Evolutionary conservation across 2,888 invertebrate species (phyloP).

Genomic region (Ophonus ardosiacus): DNA sequence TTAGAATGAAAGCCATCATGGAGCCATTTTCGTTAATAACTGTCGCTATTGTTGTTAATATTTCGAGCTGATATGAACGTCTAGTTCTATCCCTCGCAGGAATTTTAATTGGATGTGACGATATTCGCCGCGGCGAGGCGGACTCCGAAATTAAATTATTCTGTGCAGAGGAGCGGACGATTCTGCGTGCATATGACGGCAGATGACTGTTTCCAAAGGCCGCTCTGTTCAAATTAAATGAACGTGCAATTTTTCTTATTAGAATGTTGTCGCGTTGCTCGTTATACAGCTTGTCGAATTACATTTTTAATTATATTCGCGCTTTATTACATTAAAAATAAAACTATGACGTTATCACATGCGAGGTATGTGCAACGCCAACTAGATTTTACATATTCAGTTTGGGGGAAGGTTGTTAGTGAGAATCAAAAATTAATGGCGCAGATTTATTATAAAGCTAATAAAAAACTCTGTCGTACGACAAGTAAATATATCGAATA

Average conservation of each 20-base stretch:
- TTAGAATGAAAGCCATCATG: too few species aligned
- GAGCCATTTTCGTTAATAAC: neutral
- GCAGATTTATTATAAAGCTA: neutral
- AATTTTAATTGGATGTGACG: constrained; percentile 62
- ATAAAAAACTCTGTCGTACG: too few species aligned
- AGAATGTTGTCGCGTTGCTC: constrained; percentile 20
- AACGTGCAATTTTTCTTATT: constrained; percentile 52
- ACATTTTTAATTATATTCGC: constrained; percentile 3
- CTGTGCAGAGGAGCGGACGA: constrained; percentile 55
- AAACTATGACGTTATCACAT: neutral
- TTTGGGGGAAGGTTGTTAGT: neutral
- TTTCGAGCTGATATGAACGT: constrained; percentile 44
- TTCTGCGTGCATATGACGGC: constrained; percentile 54
- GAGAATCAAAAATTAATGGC: neutral
- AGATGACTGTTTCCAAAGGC: constrained; percentile 14
- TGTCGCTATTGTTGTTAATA: constrained; percentile 57
- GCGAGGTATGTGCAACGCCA: neutral
- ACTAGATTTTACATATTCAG: neutral
- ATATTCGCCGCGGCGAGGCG: constrained; percentile 50
- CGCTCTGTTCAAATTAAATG: constrained; percentile 41
- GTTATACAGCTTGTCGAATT: constrained; percentile 9
- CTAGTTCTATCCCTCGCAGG: constrained; percentile 37
- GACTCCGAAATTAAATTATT: constrained; percentile 60
- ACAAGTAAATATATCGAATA: too few species aligned
- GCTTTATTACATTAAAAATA: constrained; percentile 10